Percentiles rank a stretch among this genome's conserved stretches.
These are phyloP conservation scores for Dynastes hyllus DNA, from an alignment of 2,888 invertebrate species.

Conservation along the genomic window DNA sequence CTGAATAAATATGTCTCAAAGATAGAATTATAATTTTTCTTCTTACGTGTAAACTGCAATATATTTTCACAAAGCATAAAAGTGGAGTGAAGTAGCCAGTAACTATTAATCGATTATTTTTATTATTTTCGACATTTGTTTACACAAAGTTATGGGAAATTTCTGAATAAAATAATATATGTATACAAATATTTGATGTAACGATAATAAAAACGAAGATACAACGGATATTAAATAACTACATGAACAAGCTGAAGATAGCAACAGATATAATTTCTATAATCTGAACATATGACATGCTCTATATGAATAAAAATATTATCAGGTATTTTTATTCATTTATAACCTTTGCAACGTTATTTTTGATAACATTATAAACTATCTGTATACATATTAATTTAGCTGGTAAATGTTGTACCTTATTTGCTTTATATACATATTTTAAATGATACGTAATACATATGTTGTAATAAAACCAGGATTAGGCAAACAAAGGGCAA, in stretches of 20 bases:
- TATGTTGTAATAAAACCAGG: constrained; percentile 16
- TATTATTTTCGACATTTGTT: constrained; percentile 5
- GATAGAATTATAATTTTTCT: no score
- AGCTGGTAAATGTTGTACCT: constrained; percentile 24
- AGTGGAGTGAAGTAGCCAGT: no score
- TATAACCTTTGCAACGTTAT: constrained; percentile 54
- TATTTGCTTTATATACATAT: constrained; percentile 20
- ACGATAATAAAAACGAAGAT: constrained; percentile 39
- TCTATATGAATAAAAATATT: neutral
- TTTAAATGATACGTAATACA: constrained; percentile 21
- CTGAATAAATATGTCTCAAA: no score
- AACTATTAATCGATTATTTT: no score
- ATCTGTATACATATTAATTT: constrained; percentile 41
- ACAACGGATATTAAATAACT: constrained; percentile 48
- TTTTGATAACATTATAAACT: constrained; percentile 52
- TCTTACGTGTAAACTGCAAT: neutral
- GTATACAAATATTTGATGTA: constrained; percentile 38
- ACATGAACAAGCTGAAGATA: constrained; percentile 48
- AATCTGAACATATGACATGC: constrained; percentile 53
- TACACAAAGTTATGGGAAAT: constrained; percentile 5
- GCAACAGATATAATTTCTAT: constrained; percentile 50
- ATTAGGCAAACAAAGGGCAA: neutral
- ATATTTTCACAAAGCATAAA: neutral
- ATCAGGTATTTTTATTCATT: constrained; percentile 45
- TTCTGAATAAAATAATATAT: constrained; percentile 35